phyloP scores from a whole-genome alignment of 2,888 invertebrate species.

The Aethes cnicana region DNA sequence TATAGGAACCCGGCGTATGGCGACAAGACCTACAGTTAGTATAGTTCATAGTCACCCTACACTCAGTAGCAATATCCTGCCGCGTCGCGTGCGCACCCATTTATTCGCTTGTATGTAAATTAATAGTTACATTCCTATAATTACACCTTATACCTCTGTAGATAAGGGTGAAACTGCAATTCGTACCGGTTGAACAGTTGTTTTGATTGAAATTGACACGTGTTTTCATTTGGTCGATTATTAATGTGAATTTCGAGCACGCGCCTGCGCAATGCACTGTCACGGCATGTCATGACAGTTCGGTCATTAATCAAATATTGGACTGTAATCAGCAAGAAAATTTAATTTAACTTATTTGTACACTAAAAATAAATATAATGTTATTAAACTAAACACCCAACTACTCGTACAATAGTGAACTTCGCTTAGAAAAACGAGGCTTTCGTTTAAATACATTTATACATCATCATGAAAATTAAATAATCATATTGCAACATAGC shows the following conservation, averaged over 20 bases:
- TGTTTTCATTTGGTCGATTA: slow-evolving; percentile 31
- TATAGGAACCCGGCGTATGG: too few species aligned
- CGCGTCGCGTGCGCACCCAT: slow-evolving; percentile 1
- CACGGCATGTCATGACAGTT: slow-evolving; percentile 21
- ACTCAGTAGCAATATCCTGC: slow-evolving; percentile 14
- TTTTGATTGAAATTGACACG: slow-evolving; percentile 23
- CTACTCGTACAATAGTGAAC: too few species aligned
- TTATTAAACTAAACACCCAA: too few species aligned
- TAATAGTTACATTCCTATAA: slow-evolving; percentile 7
- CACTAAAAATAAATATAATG: too few species aligned
- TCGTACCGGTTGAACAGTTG: slow-evolving; percentile 8
- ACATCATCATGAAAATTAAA: too few species aligned
- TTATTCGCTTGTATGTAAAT: slow-evolving; percentile 13
- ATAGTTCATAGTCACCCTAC: slow-evolving; percentile 3
- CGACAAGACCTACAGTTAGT: too few species aligned
- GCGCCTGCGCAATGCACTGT: slow-evolving; percentile 12
- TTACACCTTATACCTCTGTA: slow-evolving; percentile 1
- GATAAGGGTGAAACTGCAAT: neutral
- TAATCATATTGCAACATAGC: too few species aligned
- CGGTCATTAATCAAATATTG: slow-evolving; percentile 9
- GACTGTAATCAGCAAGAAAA: neutral
- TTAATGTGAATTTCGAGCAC: slow-evolving; percentile 17
- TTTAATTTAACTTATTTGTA: neutral
- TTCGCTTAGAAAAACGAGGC: too few species aligned
- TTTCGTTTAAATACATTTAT: too few species aligned